phyloP scores from a whole-genome alignment of 2,113 vertebrate genomes.

The Phalacrocorax brasilianus region DNA sequence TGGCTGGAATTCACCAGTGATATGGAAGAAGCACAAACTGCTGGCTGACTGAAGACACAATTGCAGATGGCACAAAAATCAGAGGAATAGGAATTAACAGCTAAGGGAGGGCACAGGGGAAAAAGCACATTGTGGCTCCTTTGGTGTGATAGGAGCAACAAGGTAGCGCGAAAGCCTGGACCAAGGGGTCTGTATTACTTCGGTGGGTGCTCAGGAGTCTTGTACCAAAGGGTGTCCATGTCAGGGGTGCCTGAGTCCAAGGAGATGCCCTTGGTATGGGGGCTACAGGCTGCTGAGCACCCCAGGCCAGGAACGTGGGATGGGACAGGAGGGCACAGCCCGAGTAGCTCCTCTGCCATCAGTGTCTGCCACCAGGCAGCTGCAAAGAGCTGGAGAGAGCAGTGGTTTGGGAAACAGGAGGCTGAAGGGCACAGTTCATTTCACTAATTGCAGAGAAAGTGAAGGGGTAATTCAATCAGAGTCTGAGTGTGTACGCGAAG shows the following conservation, averaged over 20 bases:
- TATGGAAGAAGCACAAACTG: not conserved
- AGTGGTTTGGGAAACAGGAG: not conserved
- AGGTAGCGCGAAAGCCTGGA: not conserved
- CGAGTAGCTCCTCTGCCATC: not conserved
- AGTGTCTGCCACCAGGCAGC: accelerated
- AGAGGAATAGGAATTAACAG: not conserved
- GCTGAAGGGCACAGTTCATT: not conserved
- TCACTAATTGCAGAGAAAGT: not conserved
- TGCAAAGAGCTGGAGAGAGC: not conserved
- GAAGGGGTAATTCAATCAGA: not conserved
- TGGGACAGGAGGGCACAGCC: not conserved
- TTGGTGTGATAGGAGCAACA: not conserved
- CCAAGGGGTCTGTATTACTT: not conserved
- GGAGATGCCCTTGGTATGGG: not conserved
- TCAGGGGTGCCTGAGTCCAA: not conserved
- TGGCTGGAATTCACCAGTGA: not conserved
- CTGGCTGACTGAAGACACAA: not conserved
- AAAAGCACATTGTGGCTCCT: not conserved
- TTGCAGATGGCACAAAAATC: not conserved
- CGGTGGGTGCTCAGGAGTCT: not conserved
- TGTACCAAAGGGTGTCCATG: not conserved
- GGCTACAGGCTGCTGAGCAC: not conserved
- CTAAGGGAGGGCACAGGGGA: not conserved
- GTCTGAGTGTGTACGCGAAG: not conserved
- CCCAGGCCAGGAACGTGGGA: not conserved